Evolutionary conservation across 2,797 vertebrate species (phyloP), one percentile per base, ranked within the genome.

Genomic region (Pempheris klunzingeri): DNA sequence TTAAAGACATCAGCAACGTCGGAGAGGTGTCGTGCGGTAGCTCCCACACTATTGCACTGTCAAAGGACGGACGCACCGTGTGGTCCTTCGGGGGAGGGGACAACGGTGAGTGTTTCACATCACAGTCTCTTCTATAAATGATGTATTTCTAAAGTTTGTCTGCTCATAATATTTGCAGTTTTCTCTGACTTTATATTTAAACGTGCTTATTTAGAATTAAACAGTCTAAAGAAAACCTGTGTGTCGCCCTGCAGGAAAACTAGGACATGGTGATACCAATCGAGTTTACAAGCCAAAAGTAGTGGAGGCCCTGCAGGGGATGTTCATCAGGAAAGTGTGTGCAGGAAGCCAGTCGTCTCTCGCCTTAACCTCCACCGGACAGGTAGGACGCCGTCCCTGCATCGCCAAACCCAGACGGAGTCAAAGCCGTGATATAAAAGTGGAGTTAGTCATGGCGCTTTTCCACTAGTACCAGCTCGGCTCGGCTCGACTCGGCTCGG

Each of bases 1-100:
- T 96, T 22, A 96, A 96, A 90, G 95, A 96, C 92, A 94, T 96
- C 84, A 96, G 95, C 53, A 95, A 95, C 1, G 95, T 96, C 44
- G 96, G 95, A 0, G 95, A 96, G 83, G 95, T 95, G 58, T 95
- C 95, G 0, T 96, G 96, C 61, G 96, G 96, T 2, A 96, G 96
- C 90, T 96, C 96, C 2, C 96, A 96, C 74, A 96, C 95, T 5
- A 95, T 96, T 0, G 94, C 95, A 0, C 88, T 96, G 87, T 95
- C 96, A 7, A 95, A 96, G 83, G 96, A 96, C 30, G 96, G 96
- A 15, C 94, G 95, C 34, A 95, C 94, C 0, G 95, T 96, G 15
- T 96, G 95, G 96, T 96, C 95, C 1, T 96, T 96, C 1, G 96
- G 96, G 62, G 96, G 96, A 52, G 96, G 96, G 14, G 96, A 96